Base-by-base conservation (phyloP, 2,888 invertebrate genomes). In the Drosophila prolongata region DNA sequence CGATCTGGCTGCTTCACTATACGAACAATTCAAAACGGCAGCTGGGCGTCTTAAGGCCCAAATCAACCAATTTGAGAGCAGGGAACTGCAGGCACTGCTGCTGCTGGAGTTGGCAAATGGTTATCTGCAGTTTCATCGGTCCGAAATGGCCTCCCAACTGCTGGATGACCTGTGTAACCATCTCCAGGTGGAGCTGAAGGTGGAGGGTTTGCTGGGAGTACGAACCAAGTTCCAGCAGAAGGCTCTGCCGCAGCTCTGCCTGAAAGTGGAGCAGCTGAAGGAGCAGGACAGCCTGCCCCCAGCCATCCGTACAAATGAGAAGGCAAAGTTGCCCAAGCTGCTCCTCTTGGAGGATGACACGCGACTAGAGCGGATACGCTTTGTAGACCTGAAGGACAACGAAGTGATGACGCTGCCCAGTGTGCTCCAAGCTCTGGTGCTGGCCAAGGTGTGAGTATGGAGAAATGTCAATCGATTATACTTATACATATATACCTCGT, bases 191-290 rank as follows among this genome's bases (percentile, higher is more conserved):
- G 94, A 94, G 47, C 92, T 97, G 44, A 94, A 95, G 80, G 93
- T 98, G 5, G 95, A 94, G 91, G 96, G 96, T 27, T 43, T 96
- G 38, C 92, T 99, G 77, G 99, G 99, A 0, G 96, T 97, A 90
- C 94, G 99, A 73, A 99, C 99, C 9, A 96, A 95, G 85, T 98
- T 95, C 90, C 99, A 99, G 91, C 94, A 95, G 79, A 95, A 95
- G 46, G 94, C 95, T 37, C 92, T 97, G 50, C 95, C 99, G 0
- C 99, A 99, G 90, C 93, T 99, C 14, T 94, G 95, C 42, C 91
- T 98, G 0, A 94, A 95, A 80, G 94, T 97, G 53, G 92, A 94
- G 8, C 92, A 94, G 9, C 46, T 66, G 1, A 35, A 47, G 1
- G 38, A 6, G 1, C 55, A 71, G 6, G 13, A 19, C 10, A 1